These are phyloP conservation scores for Enteromius paludinosus DNA, from an alignment of 2,797 vertebrate species.

Conservation along the genomic window DNA sequence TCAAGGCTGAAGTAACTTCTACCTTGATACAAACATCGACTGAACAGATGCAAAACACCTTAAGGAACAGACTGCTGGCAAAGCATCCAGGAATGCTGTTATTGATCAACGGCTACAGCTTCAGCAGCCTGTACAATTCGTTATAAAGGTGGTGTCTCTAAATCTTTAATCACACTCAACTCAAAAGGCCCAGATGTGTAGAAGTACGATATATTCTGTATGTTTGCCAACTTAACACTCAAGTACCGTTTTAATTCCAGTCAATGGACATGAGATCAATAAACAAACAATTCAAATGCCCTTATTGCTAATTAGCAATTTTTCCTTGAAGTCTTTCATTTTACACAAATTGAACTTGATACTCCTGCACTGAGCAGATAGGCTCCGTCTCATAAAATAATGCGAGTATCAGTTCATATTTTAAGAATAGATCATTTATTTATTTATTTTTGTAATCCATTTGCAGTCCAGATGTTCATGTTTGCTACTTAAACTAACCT, in stretches of 20 bases:
- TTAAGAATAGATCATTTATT: neutral
- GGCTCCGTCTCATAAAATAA: neutral
- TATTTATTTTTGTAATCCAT: neutral
- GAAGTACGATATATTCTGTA: neutral
- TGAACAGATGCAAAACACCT: slow-evolving; percentile 32
- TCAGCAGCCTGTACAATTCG: slow-evolving; percentile 9
- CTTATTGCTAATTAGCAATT: neutral
- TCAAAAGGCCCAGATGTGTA: neutral
- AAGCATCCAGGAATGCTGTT: slow-evolving; percentile 24
- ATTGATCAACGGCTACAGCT: slow-evolving; percentile 31
- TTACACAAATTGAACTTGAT: neutral
- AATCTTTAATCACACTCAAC: slow-evolving; percentile 35
- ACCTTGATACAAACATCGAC: slow-evolving; percentile 27
- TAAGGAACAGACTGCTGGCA: slow-evolving; percentile 33
- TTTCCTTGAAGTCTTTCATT: neutral
- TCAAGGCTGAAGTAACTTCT: slow-evolving; percentile 37
- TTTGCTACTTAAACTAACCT: slow-evolving; percentile 9
- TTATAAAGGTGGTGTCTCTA: slow-evolving; percentile 22
- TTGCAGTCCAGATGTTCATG: neutral
- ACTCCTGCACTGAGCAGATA: neutral
- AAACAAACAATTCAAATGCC: neutral
- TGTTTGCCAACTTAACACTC: slow-evolving; percentile 1
- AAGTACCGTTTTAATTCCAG: neutral
- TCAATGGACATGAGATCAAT: slow-evolving; percentile 1
- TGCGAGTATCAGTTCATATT: neutral